Evolutionary conservation across 1,140 invertebrate genomes (phyloP), one percentile per base, ranked within the genome.

Genomic region (Galleria mellonella): DNA sequence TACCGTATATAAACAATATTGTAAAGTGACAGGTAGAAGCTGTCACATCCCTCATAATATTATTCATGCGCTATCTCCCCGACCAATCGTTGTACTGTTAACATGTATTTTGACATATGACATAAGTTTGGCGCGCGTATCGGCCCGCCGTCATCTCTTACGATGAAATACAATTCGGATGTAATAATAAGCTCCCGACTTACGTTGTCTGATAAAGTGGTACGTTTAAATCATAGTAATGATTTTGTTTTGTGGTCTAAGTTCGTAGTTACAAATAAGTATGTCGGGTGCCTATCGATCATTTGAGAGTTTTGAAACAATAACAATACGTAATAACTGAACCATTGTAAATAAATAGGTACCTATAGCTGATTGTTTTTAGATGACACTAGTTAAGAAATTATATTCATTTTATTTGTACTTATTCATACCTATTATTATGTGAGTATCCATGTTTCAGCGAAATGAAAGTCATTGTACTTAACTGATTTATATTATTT

Each of bases 61-160:
- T 10, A 28, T 11, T 12, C 13, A 31, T 49, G 31, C 37, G 52
- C 61, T 68, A 78, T 74, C 71, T 40, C 14, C 37, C 27, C 40
- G 51, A 43, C 52, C 44, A 55, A 79, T 60, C 50, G 38, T 48
- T 55, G 51, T 62, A 65, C 76, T 82, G 78, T 82, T 85, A 82
- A 83, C 82, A 75, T 83, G 65, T 82, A 82, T 83, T 85, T 85
- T 85, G 82, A 85, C 82, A 82, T 72, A 85, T 82, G 82, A 85
- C 82, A 83, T 81, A 85, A 83, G 65, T 83, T 82, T 71, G 65
- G 62, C 57, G 35, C 65, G 71, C 69, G 49, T 82, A 83, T 79
- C 75, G 53, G 52, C 47, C 43, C 43, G 50, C 55, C 62, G 66
- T 73, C 72, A 75, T 75, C 72, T 68, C 57, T 47, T 54, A 49